phyloP scores from a whole-genome alignment of 1,140 invertebrate species.

The Micrasema minimum region DNA sequence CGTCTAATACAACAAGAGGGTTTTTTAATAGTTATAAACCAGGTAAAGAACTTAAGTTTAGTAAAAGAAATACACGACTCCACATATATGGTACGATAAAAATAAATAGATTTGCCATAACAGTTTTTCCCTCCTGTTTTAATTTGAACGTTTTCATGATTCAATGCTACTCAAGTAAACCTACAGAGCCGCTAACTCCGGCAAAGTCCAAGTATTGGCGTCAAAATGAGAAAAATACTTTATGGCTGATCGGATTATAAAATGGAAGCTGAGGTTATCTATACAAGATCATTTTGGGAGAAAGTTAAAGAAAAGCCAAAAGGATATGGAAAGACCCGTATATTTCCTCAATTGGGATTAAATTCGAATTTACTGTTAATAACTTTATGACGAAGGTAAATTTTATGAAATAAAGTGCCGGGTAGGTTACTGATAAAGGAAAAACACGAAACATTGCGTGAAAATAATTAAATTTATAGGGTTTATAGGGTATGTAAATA shows the following conservation, averaged over 20 bases:
- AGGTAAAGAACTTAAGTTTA: too few species aligned
- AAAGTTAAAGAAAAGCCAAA: slow-evolving; percentile 24
- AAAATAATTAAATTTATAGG: neutral
- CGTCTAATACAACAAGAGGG: too few species aligned
- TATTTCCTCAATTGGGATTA: slow-evolving; percentile 14
- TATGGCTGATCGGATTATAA: slow-evolving; percentile 8
- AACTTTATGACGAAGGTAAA: slow-evolving; percentile 1
- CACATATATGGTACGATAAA: too few species aligned
- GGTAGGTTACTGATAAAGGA: too few species aligned
- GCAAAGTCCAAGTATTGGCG: neutral
- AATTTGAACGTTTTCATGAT: too few species aligned
- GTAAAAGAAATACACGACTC: too few species aligned
- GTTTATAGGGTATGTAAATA: neutral
- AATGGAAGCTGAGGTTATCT: slow-evolving; percentile 7
- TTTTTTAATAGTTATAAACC: too few species aligned
- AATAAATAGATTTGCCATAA: too few species aligned
- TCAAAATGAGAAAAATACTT: neutral
- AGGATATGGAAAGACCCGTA: neutral
- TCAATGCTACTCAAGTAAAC: too few species aligned
- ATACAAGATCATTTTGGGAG: slow-evolving; percentile 27
- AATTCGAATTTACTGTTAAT: slow-evolving; percentile 24
- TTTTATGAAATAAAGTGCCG: neutral
- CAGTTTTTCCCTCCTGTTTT: too few species aligned
- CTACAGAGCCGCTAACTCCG: neutral
- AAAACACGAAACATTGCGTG: neutral